These are phyloP conservation scores for Horisme vitalbata DNA, from an alignment of 2,888 invertebrate genomes.

Conservation along the genomic window DNA sequence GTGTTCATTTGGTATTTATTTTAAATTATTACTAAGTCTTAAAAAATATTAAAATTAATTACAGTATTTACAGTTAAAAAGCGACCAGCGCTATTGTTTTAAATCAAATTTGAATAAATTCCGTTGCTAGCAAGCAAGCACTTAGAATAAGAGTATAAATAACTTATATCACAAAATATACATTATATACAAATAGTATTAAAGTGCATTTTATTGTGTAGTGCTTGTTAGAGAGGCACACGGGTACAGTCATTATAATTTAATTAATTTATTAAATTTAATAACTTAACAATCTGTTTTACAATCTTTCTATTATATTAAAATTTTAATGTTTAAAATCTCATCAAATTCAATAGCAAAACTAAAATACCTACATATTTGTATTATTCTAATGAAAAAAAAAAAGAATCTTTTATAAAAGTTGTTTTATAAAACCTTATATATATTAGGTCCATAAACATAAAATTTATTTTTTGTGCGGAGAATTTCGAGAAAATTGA, in stretches of 20 bases:
- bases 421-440: no score
- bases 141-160: slow-evolving; percentile 15
- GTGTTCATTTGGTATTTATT: slow-evolving; percentile 66
- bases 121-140: slow-evolving; percentile 28
- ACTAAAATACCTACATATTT: no score
- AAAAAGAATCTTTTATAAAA: no score
- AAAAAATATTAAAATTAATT: slow-evolving; percentile 30
- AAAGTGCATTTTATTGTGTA: slow-evolving; percentile 56
- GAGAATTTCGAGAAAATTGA: no score
- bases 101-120: slow-evolving; percentile 26
- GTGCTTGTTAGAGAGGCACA: slow-evolving; percentile 75
- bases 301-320: background rate
- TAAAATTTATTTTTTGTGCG: no score
- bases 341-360: no score
- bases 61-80: slow-evolving; percentile 47
- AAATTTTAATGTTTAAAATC: no score
- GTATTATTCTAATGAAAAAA: no score
- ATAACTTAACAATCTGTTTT: slow-evolving; percentile 33
- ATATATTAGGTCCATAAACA: no score
- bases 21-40: slow-evolving; percentile 39
- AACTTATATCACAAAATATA: no score
- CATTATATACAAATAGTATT: slow-evolving; percentile 27
- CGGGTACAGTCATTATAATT: slow-evolving; percentile 75
- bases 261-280: slow-evolving; percentile 27
- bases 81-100: slow-evolving; percentile 62